Conservation (phyloP, 2,888 invertebrate species). For the Eupithecia abbreviata region DNA sequence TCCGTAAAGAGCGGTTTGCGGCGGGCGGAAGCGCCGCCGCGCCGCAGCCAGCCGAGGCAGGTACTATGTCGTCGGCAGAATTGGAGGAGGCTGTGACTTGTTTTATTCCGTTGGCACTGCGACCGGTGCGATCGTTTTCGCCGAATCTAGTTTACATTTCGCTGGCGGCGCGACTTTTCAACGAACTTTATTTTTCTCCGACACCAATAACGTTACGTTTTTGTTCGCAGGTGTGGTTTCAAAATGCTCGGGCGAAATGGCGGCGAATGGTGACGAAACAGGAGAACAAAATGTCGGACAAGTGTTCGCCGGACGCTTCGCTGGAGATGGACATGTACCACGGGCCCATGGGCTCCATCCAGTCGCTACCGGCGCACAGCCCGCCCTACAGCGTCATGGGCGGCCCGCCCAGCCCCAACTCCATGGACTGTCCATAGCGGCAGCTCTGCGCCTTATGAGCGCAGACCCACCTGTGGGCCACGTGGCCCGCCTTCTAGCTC, state of each 20-base stretch:
- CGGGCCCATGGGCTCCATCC: conserved; percentile 86
- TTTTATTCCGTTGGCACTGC: conserved; percentile 49
- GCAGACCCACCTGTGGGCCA: conserved; percentile 42
- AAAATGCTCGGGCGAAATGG: conserved; percentile 97
- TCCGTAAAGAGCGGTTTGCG: conserved; percentile 42
- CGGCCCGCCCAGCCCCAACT: conserved; percentile 87
- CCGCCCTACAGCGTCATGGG: conserved; percentile 88
- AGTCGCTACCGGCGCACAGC: conserved; percentile 87
- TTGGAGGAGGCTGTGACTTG: conserved; percentile 46
- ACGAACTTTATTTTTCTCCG: conserved; percentile 52
- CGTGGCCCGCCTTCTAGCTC: conserved; percentile 31
- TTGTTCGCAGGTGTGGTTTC: conserved; percentile 95
- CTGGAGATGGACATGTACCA: conserved; percentile 86
- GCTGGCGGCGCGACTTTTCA: conserved; percentile 55
- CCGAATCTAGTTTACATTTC: conserved; percentile 58
- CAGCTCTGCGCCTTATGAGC: conserved; percentile 76
- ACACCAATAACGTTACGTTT: conserved; percentile 53
- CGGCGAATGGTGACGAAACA: conserved; percentile 93
- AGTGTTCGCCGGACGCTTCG: conserved; percentile 86
- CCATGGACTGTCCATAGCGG: conserved; percentile 89
- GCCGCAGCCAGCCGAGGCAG: conserved; percentile 23
- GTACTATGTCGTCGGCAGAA: conserved; percentile 41
- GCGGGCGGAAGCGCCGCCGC: conserved; percentile 38
- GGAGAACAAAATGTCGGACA: conserved; percentile 89
- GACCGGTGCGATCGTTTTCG: conserved; percentile 56